Conservation (phyloP, 2,888 invertebrate species). For the Philhelius pedissequus region DNA sequence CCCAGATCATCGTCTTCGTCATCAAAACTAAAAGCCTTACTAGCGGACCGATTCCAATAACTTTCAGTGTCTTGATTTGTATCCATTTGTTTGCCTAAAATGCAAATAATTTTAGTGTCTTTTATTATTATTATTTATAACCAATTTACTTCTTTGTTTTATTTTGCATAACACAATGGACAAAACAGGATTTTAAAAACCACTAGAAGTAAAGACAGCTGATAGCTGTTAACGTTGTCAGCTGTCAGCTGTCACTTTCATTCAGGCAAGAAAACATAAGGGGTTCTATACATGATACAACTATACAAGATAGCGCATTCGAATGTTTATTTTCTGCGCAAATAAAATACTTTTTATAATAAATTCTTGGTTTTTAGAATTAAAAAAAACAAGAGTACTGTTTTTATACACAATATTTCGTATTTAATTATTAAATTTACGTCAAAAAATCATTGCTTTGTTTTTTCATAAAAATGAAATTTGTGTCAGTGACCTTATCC, state of each 20-base stretch:
- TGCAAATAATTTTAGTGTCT: not conserved
- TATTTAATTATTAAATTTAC: no score
- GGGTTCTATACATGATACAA: no score
- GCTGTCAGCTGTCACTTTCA: not conserved
- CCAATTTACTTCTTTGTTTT: not conserved
- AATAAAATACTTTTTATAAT: no score
- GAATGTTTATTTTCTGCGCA: no score
- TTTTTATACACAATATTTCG: no score
- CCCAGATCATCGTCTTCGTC: conserved; percentile 86
- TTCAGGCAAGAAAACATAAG: not conserved
- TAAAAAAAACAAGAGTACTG: no score
- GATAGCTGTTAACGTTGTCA: not conserved
- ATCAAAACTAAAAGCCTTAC: conserved; percentile 88
- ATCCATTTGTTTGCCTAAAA: conserved; percentile 69
- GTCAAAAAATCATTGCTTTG: no score
- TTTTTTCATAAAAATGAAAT: no score
- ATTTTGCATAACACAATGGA: conserved; percentile 20
- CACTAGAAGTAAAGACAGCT: not conserved
- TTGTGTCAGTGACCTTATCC: no score
- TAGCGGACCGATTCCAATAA: conserved; percentile 89
- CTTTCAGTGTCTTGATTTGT: conserved; percentile 82
- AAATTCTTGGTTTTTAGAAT: no score
- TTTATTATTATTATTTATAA: not conserved
- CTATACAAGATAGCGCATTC: no score
- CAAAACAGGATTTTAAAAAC: not conserved